A percentile compares a stretch with the other conserved stretches of the same genome.
Conservation (phyloP, 2,113 vertebrate genomes). For the Parotia lawesii region DNA sequence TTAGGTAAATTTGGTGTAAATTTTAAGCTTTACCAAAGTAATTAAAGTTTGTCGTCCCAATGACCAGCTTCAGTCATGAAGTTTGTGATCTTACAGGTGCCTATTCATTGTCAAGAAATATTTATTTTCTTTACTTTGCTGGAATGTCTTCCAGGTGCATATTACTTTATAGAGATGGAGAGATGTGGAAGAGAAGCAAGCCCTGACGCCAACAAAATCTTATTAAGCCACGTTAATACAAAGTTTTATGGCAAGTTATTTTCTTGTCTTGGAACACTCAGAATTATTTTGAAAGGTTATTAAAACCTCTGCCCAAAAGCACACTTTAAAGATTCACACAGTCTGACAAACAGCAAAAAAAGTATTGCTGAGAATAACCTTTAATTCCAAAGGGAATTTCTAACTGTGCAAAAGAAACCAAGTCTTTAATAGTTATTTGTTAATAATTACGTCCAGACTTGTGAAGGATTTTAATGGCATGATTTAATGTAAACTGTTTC, state of each 20-base stretch:
- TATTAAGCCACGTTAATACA: not conserved
- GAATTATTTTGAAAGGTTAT: slow-evolving; percentile 45
- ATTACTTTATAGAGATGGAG: not conserved
- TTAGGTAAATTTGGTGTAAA: not conserved
- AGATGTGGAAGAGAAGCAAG: not conserved
- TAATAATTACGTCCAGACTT: slow-evolving; percentile 17
- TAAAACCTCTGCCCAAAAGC: slow-evolving; percentile 7
- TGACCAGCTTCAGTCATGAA: not conserved
- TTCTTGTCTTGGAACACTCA: not conserved
- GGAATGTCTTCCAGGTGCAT: not conserved
- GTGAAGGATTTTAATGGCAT: slow-evolving; percentile 5
- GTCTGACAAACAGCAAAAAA: not conserved
- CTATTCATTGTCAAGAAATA: not conserved
- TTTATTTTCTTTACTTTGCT: not conserved
- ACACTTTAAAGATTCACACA: not conserved
- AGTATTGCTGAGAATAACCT: not conserved
- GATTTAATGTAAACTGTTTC: slow-evolving; percentile 4
- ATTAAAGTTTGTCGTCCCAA: not conserved
- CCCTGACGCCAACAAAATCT: not conserved
- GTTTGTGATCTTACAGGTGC: not conserved
- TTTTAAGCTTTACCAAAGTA: not conserved
- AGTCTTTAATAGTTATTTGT: slow-evolving; percentile 40
- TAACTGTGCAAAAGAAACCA: slow-evolving; percentile 16
- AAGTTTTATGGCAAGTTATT: not conserved
- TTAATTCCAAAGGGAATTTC: slow-evolving; percentile 31